A percentile compares a stretch with the other conserved stretches of the same genome.
These are phyloP conservation scores for Neria commutata DNA, from an alignment of 2,888 invertebrate genomes.

Conservation along the genomic window DNA sequence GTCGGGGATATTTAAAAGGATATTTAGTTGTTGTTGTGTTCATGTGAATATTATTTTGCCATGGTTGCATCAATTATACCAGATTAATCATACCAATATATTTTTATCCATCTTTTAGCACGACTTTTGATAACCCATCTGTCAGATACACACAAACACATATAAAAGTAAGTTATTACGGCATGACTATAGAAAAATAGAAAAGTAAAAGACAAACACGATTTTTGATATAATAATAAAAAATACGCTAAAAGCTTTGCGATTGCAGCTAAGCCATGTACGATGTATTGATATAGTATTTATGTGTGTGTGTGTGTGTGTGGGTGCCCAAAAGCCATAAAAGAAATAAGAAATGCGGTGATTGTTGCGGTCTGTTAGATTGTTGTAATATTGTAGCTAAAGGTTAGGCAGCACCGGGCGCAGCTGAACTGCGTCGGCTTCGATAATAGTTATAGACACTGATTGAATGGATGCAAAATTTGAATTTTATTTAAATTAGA, in stretches of 20 bases:
- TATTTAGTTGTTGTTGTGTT: not conserved
- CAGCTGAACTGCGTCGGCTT: slow-evolving; percentile 5
- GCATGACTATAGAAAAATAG: not conserved
- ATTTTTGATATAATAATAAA: slow-evolving; percentile 14
- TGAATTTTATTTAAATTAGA: slow-evolving; percentile 2
- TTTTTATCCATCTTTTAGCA: slow-evolving; percentile 4
- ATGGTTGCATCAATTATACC: not conserved
- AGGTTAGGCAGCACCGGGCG: too few relatives aligned
- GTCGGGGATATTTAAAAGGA: not conserved
- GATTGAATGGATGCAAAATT: slow-evolving; percentile 17
- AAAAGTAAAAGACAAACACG: not conserved
- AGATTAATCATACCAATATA: not conserved
- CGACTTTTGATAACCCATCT: slow-evolving; percentile 29
- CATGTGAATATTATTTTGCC: not conserved
- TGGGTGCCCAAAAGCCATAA: slow-evolving; percentile 43
- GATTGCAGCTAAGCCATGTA: not conserved
- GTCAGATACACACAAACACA: slow-evolving; percentile 21
- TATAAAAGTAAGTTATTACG: too few relatives aligned
- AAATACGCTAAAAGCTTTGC: slow-evolving; percentile 24
- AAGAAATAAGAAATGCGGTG: slow-evolving; percentile 40
- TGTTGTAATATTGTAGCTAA: not conserved
- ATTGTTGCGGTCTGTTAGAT: slow-evolving; percentile 12
- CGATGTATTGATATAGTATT: slow-evolving; percentile 10
- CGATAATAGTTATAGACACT: slow-evolving; percentile 7
- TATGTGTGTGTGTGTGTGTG: slow-evolving; percentile 10